Evolutionary conservation across 2,797 vertebrate species (phyloP), one percentile per base, ranked within the genome.

Genomic region (Artibeus lituratus): DNA sequence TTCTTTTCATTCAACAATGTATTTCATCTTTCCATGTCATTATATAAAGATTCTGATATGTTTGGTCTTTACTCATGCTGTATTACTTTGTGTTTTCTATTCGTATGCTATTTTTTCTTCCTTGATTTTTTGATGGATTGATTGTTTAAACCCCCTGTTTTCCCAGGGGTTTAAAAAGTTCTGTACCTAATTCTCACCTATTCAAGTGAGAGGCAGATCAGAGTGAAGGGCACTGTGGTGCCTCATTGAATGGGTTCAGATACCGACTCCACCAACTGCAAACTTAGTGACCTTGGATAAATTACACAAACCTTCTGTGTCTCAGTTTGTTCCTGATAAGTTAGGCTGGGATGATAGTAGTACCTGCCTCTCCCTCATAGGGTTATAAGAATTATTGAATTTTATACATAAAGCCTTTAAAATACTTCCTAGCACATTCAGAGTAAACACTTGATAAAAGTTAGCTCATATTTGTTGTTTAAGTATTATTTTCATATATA

Each of bases 51-150:
- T 47, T 69, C 57, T 37, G 44, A 77, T 62, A 7, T 78, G 10
- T 90, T 72, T 76, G 9, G 14, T 86, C 19, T 94, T 70, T 91
- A 69, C 19, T 80, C 14, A 9, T 57, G n/a, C 24, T 84, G 0
- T 67, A 22, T 55, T 94, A 73, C 55, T 78, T 94, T 88, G 51
- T 74, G 69, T 74, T 62, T 93, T 90, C 62, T 39, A 77, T 87
- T 90, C 77, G 5, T 87, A 55, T 42, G 4, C 16, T 32, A 70
- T n/a, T 88, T 62, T 85, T 72, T 19, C 18, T 55, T 55, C 70
- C 73, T 62, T 90, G 22, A 77, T 9, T 29, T 84, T 91, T 84
- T 73, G 9, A 39, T 82, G 10, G 19, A 78, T 87, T 12, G 35
- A n/a, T 89, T 67, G 37, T 47, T 78, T 74, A n/a, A n/a, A n/a